These are phyloP conservation scores for Agrochola lychnidis DNA, from an alignment of 2,888 invertebrate genomes.

Conservation along the genomic window DNA sequence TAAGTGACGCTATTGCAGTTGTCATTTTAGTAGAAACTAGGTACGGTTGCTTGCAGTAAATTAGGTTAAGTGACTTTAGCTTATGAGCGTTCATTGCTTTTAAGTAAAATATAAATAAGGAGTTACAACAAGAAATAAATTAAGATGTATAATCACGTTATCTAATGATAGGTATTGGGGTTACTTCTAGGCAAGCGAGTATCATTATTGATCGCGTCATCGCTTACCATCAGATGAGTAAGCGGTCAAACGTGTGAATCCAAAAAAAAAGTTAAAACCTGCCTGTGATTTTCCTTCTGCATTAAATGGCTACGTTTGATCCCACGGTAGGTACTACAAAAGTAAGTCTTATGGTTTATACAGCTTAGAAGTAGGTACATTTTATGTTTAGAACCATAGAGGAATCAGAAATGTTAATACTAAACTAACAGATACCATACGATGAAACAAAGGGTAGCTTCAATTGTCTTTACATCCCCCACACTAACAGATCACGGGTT, in stretches of 20 bases:
- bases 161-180: neutral
- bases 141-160: neutral
- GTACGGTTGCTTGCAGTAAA: constrained; percentile 29
- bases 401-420: neutral
- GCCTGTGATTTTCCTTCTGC: neutral
- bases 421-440: neutral
- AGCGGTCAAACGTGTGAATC: neutral
- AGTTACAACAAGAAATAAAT: neutral
- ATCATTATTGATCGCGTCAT: neutral
- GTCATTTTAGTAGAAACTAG: constrained; percentile 59
- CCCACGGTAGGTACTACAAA: too few species aligned
- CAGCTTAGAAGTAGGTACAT: too few species aligned
- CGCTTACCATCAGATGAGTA: neutral
- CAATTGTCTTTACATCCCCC: neutral
- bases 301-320: neutral
- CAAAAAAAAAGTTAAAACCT: neutral
- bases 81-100: neutral
- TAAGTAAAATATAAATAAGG: neutral
- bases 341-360: neutral
- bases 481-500: constrained; percentile 21
- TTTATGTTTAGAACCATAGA: neutral
- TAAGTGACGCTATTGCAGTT: constrained; percentile 67
- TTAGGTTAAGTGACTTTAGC: constrained; percentile 43
- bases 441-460: neutral
- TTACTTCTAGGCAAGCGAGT: neutral